A percentile compares a stretch with the other conserved stretches of the same genome.
These are phyloP conservation scores for Macaria liturata DNA, from an alignment of 2,888 invertebrate genomes.

Conservation along the genomic window DNA sequence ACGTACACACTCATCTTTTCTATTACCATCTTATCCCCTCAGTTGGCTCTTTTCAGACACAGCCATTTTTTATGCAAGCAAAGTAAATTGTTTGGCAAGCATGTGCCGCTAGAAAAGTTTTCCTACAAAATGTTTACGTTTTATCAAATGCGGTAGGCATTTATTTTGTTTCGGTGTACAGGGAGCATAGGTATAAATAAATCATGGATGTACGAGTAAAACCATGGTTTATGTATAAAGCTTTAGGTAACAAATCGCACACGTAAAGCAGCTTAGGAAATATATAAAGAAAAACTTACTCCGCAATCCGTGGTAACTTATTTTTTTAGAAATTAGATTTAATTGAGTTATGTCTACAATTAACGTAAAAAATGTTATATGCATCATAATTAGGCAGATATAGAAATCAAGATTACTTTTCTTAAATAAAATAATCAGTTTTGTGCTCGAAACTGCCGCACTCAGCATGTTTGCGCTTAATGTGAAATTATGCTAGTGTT, in stretches of 20 bases:
- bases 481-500: neutral
- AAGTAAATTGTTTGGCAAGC: conserved; percentile 25
- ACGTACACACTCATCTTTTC: conserved; percentile 22
- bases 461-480: too few relatives aligned
- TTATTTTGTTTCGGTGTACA: conserved; percentile 23
- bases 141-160: conserved; percentile 29
- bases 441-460: too few relatives aligned
- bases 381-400: too few relatives aligned
- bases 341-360: too few relatives aligned
- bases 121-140: conserved; percentile 25
- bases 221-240: conserved; percentile 1
- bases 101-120: conserved; percentile 26
- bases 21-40: conserved; percentile 19
- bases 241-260: neutral
- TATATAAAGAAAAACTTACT: too few relatives aligned
- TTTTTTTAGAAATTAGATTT: too few relatives aligned
- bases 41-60: conserved; percentile 14
- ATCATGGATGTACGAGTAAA: conserved; percentile 20
- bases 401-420: too few relatives aligned
- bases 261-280: too few relatives aligned
- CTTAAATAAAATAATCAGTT: too few relatives aligned
- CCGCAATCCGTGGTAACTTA: too few relatives aligned
- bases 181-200: conserved; percentile 24
- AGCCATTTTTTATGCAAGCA: conserved; percentile 22
- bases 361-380: too few relatives aligned